These are phyloP conservation scores for Aurelia aurita DNA, from an alignment of 30 jellyfish, hydroid and myxozoan species.

Conservation along the genomic window DNA sequence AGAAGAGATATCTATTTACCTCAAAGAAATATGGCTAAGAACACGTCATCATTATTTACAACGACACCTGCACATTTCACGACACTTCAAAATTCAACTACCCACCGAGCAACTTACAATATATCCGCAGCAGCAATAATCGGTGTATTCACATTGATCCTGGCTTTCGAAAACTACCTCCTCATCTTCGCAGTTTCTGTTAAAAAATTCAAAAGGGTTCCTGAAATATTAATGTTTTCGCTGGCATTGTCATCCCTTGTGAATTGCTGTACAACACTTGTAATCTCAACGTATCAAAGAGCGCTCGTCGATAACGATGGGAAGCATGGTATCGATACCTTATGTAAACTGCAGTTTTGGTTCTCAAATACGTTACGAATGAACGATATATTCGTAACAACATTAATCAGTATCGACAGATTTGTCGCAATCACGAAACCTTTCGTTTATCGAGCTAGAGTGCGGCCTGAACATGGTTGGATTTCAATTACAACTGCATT, in stretches of 20 bases:
- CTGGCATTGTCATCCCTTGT: slow-evolving; percentile 38
- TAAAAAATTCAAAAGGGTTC: slow-evolving; percentile 32
- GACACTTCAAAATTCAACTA: neutral
- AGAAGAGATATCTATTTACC: too few relatives aligned
- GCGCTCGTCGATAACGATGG: slow-evolving; percentile 37
- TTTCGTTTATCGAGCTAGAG: slow-evolving; percentile 40
- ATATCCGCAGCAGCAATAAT: slow-evolving; percentile 33
- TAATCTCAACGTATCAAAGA: slow-evolving; percentile 29
- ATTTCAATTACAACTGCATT: neutral
- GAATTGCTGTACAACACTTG: slow-evolving; percentile 21
- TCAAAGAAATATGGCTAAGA: too few relatives aligned
- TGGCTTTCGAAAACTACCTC: slow-evolving; percentile 56
- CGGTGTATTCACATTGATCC: slow-evolving; percentile 13
- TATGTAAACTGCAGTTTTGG: slow-evolving; percentile 55
- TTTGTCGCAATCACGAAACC: slow-evolving; percentile 59
- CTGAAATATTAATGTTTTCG: slow-evolving; percentile 47
- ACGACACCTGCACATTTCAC: neutral
- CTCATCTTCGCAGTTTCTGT: slow-evolving; percentile 44
- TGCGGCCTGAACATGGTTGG: slow-evolving; percentile 46
- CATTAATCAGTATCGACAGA: slow-evolving; percentile 63
- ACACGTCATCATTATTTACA: too few relatives aligned
- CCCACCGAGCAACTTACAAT: neutral
- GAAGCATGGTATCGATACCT: slow-evolving; percentile 4
- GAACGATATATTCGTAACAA: slow-evolving; percentile 35
- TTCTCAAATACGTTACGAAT: slow-evolving; percentile 51